Percentiles rank a stretch among this genome's conserved stretches.
Conservation (phyloP, 2,797 vertebrate genomes). For the Trichosurus vulpecula region DNA sequence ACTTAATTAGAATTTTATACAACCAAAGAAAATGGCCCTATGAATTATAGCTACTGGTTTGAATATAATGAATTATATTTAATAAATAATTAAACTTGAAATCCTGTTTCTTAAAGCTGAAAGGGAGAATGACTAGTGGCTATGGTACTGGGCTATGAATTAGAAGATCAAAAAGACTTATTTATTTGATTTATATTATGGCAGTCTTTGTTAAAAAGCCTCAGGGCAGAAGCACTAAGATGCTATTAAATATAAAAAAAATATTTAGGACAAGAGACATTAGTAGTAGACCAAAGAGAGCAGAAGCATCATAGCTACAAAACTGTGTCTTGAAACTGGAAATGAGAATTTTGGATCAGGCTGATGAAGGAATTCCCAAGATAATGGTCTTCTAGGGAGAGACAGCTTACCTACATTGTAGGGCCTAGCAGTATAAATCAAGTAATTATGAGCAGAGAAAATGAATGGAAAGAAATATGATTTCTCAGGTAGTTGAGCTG, state of each 20-base stretch:
- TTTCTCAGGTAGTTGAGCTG: conserved; percentile 10
- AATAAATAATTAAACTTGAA: conserved; percentile 52
- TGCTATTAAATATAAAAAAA: conserved; percentile 63
- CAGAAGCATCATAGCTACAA: conserved; percentile 63
- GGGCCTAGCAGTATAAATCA: conserved; percentile 27
- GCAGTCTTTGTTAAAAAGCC: conserved; percentile 56
- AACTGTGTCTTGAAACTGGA: conserved; percentile 53
- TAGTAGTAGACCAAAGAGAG: conserved; percentile 53
- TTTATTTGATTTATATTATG: conserved; percentile 63
- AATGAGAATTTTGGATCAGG: conserved; percentile 51
- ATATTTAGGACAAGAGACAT: conserved; percentile 67
- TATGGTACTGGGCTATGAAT: conserved; percentile 32
- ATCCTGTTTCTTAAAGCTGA: conserved; percentile 39
- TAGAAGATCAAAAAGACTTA: conserved; percentile 42
- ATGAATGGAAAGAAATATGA: neutral
- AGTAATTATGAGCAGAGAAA: conserved; percentile 1
- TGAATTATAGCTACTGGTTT: neutral
- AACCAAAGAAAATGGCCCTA: conserved; percentile 23
- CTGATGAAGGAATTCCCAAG: conserved; percentile 23
- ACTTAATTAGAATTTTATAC: conserved; percentile 32
- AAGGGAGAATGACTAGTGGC: conserved; percentile 19
- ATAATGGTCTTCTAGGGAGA: neutral
- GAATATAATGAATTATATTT: conserved; percentile 42
- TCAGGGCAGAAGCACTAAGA: conserved; percentile 25
- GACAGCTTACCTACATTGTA: conserved; percentile 29